Conservation (phyloP, 2,113 vertebrate species). For the Rhinopithecus roxellana region DNA sequence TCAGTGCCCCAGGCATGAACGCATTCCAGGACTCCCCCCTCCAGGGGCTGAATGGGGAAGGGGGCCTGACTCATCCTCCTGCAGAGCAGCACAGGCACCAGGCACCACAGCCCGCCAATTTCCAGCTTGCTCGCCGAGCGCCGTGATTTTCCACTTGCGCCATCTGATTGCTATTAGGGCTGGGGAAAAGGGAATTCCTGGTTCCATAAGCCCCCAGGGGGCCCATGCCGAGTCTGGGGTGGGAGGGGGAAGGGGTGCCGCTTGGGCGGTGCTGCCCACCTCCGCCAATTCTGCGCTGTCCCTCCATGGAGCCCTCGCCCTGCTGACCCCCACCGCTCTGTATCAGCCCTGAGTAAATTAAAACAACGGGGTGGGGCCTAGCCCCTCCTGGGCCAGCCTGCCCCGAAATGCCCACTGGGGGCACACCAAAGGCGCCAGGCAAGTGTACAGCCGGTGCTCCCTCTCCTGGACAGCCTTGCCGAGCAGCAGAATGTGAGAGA, state of each 20-base stretch:
- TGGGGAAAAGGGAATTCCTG: slow-evolving; percentile 44
- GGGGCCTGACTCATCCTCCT: slow-evolving; percentile 31
- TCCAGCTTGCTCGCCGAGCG: background rate
- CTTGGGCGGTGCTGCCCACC: background rate
- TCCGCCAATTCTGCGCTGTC: background rate
- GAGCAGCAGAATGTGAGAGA: background rate
- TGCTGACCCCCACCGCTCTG: background rate
- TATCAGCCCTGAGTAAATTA: background rate
- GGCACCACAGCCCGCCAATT: background rate
- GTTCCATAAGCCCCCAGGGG: background rate
- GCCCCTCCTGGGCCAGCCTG: background rate
- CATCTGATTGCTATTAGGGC: slow-evolving; percentile 67
- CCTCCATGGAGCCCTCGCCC: accelerated
- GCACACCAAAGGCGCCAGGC: background rate
- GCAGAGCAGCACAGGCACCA: background rate
- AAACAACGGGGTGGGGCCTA: background rate
- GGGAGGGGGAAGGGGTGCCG: background rate
- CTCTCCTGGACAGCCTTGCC: background rate
- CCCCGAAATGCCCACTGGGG: background rate
- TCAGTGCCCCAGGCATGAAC: background rate
- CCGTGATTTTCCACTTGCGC: slow-evolving; percentile 59
- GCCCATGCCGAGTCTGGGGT: background rate
- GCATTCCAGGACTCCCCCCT: slow-evolving; percentile 19
- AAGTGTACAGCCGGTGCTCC: background rate
- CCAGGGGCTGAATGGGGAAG: accelerated